phyloP scores from a whole-genome alignment of 2,113 vertebrate genomes.

The Sitta europaea region DNA sequence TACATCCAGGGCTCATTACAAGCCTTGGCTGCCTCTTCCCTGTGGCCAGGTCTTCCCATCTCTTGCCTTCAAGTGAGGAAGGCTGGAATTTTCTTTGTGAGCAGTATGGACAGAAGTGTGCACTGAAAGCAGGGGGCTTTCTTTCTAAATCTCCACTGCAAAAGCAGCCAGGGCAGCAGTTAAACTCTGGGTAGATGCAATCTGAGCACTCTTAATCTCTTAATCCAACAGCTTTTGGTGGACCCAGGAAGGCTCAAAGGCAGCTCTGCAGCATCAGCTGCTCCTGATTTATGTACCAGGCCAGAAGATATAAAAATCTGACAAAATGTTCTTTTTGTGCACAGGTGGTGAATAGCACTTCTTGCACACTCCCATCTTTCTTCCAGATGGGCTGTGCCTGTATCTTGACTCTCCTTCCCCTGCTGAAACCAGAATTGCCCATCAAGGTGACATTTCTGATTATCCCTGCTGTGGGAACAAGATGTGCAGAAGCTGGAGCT shows the following conservation, averaged over 20 bases:
- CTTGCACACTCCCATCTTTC: neutral
- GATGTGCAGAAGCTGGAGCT: neutral
- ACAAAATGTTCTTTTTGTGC: neutral
- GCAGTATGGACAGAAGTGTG: neutral
- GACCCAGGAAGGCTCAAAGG: neutral
- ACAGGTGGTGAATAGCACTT: neutral
- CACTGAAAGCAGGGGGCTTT: neutral
- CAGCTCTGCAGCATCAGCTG: neutral
- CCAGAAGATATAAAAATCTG: neutral
- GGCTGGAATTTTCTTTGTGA: neutral
- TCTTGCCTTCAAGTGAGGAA: neutral
- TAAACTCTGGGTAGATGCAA: neutral
- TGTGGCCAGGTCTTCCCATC: neutral
- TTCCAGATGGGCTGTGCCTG: neutral
- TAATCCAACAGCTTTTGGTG: neutral
- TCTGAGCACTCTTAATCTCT: neutral
- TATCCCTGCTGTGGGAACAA: neutral
- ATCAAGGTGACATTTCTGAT: neutral
- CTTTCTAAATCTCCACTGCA: neutral
- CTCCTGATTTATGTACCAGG: neutral
- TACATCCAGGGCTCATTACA: neutral
- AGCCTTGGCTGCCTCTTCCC: neutral
- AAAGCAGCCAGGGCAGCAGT: neutral
- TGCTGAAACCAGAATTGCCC: neutral
- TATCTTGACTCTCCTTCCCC: neutral